Evolutionary conservation across 2,113 vertebrate genomes (phyloP).

Genomic region (Solenodon paradoxus): DNA sequence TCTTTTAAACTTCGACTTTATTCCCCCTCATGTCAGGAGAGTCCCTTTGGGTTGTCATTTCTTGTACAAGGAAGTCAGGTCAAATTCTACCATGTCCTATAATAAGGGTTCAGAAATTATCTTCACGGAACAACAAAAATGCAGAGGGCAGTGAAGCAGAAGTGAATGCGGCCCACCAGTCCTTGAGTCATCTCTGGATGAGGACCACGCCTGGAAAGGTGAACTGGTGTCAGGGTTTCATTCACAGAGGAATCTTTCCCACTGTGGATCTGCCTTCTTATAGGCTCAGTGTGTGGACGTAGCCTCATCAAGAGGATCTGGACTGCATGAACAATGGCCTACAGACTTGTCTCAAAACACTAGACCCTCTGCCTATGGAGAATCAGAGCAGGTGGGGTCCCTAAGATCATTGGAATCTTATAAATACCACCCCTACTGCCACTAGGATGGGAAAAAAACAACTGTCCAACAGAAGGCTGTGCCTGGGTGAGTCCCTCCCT

Average conservation of each 20-base stretch:
- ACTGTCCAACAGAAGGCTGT: background rate
- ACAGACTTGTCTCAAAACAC: background rate
- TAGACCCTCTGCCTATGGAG: background rate
- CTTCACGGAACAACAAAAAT: background rate
- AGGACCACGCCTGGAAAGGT: background rate
- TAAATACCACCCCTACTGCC: background rate
- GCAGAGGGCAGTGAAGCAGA: background rate
- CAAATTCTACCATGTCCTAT: background rate
- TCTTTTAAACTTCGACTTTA: background rate
- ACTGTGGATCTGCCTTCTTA: background rate
- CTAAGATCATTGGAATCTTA: background rate
- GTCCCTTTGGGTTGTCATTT: background rate
- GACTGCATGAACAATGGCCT: no score
- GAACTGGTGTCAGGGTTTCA: background rate
- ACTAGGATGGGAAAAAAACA: background rate
- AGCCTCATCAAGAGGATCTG: background rate
- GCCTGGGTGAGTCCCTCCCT: background rate
- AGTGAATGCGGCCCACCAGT: background rate
- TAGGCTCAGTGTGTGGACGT: background rate
- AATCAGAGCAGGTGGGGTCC: background rate
- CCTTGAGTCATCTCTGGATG: background rate
- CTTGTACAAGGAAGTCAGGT: background rate
- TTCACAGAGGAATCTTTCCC: background rate
- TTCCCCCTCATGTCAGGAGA: background rate
- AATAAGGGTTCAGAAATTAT: background rate